Evolutionary conservation across 2,888 invertebrate genomes (phyloP).

Genomic region (Eristalis intricaria): DNA sequence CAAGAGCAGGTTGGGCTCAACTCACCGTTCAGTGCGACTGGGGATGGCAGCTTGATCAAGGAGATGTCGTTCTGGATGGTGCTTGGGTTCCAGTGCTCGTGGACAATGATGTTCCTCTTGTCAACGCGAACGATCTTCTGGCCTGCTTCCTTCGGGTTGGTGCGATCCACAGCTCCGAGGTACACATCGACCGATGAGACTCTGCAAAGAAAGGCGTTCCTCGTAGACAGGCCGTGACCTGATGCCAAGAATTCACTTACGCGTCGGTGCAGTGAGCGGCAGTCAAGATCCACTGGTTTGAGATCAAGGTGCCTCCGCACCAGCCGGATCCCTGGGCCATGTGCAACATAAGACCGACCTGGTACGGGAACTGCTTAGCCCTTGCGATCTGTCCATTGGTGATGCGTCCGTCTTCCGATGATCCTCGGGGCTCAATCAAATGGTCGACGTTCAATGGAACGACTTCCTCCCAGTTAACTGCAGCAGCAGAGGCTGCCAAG

Average conservation of each 20-base stretch:
- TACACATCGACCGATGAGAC: conserved; percentile 76
- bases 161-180: conserved; percentile 76
- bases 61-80: conserved; percentile 81
- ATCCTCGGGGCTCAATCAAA: neutral
- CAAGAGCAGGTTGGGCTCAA: neutral
- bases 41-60: conserved; percentile 79
- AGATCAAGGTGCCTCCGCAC: conserved; percentile 80
- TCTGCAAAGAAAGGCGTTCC: conserved; percentile 60
- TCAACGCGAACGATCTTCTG: conserved; percentile 75
- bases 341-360: conserved; percentile 75
- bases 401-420: conserved; percentile 29
- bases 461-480: conserved; percentile 78
- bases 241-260: conserved; percentile 72
- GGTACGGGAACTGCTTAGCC: conserved; percentile 78
- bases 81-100: conserved; percentile 77
- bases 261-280: conserved; percentile 79
- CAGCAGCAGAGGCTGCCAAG: conserved; percentile 47
- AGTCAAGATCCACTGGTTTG: conserved; percentile 77
- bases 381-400: conserved; percentile 76
- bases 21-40: conserved; percentile 79
- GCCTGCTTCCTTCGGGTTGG: conserved; percentile 73
- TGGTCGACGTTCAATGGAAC: conserved; percentile 77
- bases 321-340: conserved; percentile 58
- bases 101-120: conserved; percentile 76
- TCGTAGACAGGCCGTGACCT: neutral